Base-by-base conservation (phyloP, 2,888 invertebrate genomes). In the Theretra japonica region DNA sequence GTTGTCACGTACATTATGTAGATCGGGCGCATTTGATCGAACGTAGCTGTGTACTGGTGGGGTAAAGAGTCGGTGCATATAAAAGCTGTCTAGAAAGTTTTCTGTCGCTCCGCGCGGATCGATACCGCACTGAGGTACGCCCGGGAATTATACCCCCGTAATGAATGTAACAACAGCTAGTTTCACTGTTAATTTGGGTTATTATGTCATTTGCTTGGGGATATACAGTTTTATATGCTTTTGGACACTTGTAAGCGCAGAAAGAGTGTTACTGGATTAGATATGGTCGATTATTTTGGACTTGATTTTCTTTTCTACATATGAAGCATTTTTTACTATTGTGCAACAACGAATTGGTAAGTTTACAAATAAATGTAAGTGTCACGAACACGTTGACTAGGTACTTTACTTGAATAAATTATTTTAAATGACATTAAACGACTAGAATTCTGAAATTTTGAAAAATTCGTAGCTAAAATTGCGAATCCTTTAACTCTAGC, bases 51-150 rank as follows among this genome's bases (percentile, higher is more conserved):
- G 90, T 85, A 86, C 87, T 83, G 86, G 83, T 53, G 53, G 85
- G 85, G 87, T 88, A 91, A 91, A 92, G 91, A 92, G 91, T 89
- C 88, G 91, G 90, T 94, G 94, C 94, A 94, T 94, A 95, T 94
- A 95, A 95, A 95, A 95, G 91, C 94, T 90, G 94, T 95, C 94
- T 95, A 92, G 94, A 95, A 94, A 95, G 94, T 94, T 95, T 94
- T 93, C 92, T 94, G 93, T 93, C 94, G 94, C 90, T 91, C 88
- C 58, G 88, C 85, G 82, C 82, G 85, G 94, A 93, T 94, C 94
- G 92, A 94, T 94, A 94, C 86, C 82, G 87, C 84, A 82, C 83
- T 78, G 86, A 88, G 88, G 89, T 87, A 86, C 88, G 86, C 88
- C 84, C 84, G 88, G 89, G 88, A 87, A 89, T 91, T 89, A 90